phyloP scores from a whole-genome alignment of 2,888 invertebrate species.

The Dysmachus trigonus region DNA sequence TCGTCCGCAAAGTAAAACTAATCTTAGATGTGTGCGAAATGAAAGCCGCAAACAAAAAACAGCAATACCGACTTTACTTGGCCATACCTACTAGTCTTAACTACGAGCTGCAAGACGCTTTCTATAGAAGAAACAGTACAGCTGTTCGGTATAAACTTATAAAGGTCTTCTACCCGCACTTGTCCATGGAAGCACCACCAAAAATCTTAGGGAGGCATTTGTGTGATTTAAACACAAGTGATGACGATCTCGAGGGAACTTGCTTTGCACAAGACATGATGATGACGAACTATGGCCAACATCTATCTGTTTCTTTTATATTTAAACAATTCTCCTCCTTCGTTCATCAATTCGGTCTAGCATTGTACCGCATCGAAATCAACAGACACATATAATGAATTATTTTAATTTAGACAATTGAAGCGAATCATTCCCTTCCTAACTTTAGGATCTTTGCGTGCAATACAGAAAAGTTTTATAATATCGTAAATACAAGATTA shows the following conservation, averaged over 20 bases:
- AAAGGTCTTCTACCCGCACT: conserved; percentile 77
- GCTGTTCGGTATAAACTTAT: conserved; percentile 67
- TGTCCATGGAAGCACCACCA: conserved; percentile 77
- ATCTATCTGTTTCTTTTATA: conserved; percentile 55
- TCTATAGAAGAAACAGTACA: conserved; percentile 61
- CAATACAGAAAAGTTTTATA: neutral
- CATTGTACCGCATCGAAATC: conserved; percentile 65
- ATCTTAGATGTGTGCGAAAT: conserved; percentile 70
- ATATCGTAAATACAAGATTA: neutral
- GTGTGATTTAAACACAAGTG: conserved; percentile 59
- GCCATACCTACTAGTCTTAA: conserved; percentile 76
- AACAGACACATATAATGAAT: neutral
- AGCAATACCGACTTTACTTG: conserved; percentile 74
- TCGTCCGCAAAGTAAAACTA: conserved; percentile 68
- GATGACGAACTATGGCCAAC: neutral
- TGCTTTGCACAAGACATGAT: conserved; percentile 55
- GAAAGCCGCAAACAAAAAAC: conserved; percentile 65
- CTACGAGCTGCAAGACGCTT: conserved; percentile 67
- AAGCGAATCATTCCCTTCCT: neutral
- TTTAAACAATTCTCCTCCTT: conserved; percentile 61
- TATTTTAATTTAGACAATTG: neutral
- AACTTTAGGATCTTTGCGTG: neutral
- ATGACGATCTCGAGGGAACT: conserved; percentile 57
- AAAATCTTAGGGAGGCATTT: conserved; percentile 65
- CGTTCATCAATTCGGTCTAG: conserved; percentile 66